Evolutionary conservation across 1,140 invertebrate genomes (phyloP), one percentile per base, ranked within the genome.

Genomic region (Hypsibius dujardini): DNA sequence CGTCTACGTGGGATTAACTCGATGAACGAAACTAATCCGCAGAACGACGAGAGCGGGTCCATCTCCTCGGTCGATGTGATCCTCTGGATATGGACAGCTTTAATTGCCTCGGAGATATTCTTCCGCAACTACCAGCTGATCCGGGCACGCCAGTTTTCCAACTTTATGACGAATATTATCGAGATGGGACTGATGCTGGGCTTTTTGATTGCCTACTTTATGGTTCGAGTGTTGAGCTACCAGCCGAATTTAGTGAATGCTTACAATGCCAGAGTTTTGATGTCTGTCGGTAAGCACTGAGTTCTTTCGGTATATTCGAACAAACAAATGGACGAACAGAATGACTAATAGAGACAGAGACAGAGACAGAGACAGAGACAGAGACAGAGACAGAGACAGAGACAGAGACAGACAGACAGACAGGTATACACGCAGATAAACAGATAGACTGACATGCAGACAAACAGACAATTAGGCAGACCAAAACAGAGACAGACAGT

Each of bases 1-100:
- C n/a, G n/a, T n/a, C n/a, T n/a, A n/a, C n/a, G n/a, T n/a, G n/a
- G n/a, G n/a, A n/a, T n/a, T n/a, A n/a, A n/a, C n/a, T n/a, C n/a
- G n/a, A n/a, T n/a, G n/a, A n/a, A n/a, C n/a, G n/a, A n/a, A n/a
- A n/a, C n/a, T n/a, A n/a, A n/a, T n/a, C n/a, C n/a, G n/a, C n/a
- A n/a, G n/a, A n/a, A n/a, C n/a, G n/a, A n/a, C n/a, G n/a, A n/a
- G n/a, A n/a, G n/a, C n/a, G n/a, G n/a, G n/a, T n/a, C 50, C 7
- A n/a, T 56, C 3, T 67, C 62, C 2, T 73, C 74, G 14, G 59
- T 80, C n/a, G 79, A 79, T 72, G 69, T 76, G n/a, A 70, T 76
- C 2, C 71, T 80, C 3, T 78, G 77, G 75, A 28, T 75, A 1
- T 80, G 79, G 79, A 79, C 78, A 1, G 70, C 74, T 14, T 72